A percentile compares a stretch with the other conserved stretches of the same genome.
phyloP scores from a whole-genome alignment of 1,140 invertebrate species.

The Macrosteles quadrilineatus region DNA sequence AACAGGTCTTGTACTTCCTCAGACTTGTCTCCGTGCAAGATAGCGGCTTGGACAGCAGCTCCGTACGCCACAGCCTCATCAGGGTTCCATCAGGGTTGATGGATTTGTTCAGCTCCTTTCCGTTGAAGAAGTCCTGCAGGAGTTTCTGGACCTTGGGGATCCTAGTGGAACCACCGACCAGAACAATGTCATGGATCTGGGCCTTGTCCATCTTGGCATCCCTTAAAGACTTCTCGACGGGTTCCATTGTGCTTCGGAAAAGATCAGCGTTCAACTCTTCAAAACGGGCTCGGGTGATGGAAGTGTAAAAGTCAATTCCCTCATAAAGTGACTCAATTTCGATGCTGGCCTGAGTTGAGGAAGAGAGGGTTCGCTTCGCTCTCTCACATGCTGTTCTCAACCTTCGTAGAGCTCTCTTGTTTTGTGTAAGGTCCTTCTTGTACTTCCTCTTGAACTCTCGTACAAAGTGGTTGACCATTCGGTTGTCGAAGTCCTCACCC shows the following conservation, averaged over 20 bases:
- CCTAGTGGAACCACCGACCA: constrained; percentile 96
- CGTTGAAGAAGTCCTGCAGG: constrained; percentile 94
- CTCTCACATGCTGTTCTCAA: constrained; percentile 92
- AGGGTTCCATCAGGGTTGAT: too few species aligned
- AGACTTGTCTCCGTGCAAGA: constrained; percentile 92
- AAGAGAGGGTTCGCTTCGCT: constrained; percentile 94
- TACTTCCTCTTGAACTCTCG: constrained; percentile 97
- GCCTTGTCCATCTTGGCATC: constrained; percentile 94
- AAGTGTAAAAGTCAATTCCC: constrained; percentile 96
- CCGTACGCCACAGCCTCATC: constrained; percentile 92
- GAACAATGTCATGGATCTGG: constrained; percentile 92
- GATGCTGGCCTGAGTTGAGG: constrained; percentile 89
- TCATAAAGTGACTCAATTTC: constrained; percentile 95
- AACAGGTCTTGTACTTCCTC: constrained; percentile 89
- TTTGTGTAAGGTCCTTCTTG: constrained; percentile 89
- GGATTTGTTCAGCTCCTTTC: constrained; percentile 95
- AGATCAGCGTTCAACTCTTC: constrained; percentile 93
- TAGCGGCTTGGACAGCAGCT: constrained; percentile 88
- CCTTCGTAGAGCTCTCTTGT: constrained; percentile 88
- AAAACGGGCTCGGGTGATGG: constrained; percentile 90
- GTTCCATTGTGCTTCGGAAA: constrained; percentile 88
- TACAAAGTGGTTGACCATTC: constrained; percentile 95
- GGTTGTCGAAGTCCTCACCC: constrained; percentile 96
- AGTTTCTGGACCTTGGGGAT: constrained; percentile 97
- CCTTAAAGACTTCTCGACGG: constrained; percentile 90